Evolutionary conservation across 2,888 invertebrate species (phyloP).

Genomic region (Agapostemon virescens): DNA sequence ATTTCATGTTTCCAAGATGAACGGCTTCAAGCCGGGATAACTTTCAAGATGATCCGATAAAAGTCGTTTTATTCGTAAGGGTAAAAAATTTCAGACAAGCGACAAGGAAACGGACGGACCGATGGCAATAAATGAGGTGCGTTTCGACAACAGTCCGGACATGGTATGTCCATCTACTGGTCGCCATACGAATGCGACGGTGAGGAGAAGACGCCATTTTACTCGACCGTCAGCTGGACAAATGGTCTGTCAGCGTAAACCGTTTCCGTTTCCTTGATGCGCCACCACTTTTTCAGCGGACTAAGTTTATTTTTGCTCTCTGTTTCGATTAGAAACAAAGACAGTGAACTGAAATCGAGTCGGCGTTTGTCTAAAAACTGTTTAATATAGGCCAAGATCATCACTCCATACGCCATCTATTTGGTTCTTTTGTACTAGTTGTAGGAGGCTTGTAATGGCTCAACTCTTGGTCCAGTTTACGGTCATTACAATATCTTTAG

Average conservation of each 20-base stretch:
- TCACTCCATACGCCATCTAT: background rate
- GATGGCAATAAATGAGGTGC: background rate
- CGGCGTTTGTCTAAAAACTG: background rate
- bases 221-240: constrained; percentile 74
- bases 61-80: background rate
- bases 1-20: background rate
- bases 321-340: background rate
- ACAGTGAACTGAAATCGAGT: background rate
- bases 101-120: constrained; percentile 4
- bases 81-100: constrained; percentile 41
- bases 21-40: background rate
- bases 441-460: background rate
- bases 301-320: background rate
- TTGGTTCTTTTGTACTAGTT: background rate
- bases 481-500: background rate
- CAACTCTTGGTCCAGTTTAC: background rate
- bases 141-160: constrained; percentile 38
- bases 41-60: background rate
- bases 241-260: constrained; percentile 71
- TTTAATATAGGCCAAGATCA: background rate
- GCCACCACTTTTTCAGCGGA: constrained; percentile 28
- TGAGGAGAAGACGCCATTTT: constrained; percentile 71
- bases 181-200: constrained; percentile 59
- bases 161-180: constrained; percentile 58
- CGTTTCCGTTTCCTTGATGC: constrained; percentile 41